Percentiles rank a stretch among this genome's conserved stretches.
These are phyloP conservation scores for Sylvietta virens DNA, from an alignment of 2,113 vertebrate genomes.

Conservation along the genomic window DNA sequence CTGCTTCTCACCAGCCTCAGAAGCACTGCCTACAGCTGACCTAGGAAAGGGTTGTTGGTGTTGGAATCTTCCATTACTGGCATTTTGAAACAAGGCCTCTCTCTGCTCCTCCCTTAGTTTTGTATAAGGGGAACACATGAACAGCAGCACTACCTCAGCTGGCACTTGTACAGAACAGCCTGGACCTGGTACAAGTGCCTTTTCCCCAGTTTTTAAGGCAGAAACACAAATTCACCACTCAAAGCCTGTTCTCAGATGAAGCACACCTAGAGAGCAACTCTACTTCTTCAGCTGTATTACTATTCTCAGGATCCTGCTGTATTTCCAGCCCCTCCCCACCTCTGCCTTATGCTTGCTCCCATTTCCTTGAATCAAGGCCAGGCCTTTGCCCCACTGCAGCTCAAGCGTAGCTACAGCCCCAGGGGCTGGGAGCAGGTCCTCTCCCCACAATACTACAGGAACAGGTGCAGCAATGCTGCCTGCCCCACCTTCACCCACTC, in stretches of 20 bases:
- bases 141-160: background rate
- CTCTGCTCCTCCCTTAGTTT: background rate
- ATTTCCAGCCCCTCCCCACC: background rate
- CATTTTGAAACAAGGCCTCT: background rate
- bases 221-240: background rate
- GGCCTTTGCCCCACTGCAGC: background rate
- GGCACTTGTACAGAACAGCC: fast-evolving
- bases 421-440: background rate
- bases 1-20: fast-evolving
- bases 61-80: background rate
- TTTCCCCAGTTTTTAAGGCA: background rate
- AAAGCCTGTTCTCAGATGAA: background rate
- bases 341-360: background rate
- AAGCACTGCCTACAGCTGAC: background rate
- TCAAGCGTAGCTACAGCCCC: background rate
- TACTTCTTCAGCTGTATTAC: background rate
- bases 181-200: fast-evolving
- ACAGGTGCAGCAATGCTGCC: background rate
- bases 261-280: background rate
- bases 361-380: background rate
- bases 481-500: too few relatives aligned
- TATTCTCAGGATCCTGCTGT: background rate
- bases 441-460: background rate
- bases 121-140: background rate
- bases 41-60: fast-evolving